Percentiles rank a stretch among this genome's conserved stretches.
Evolutionary conservation across 1,140 invertebrate genomes (phyloP).

Genomic region (Spodoptera litura): DNA sequence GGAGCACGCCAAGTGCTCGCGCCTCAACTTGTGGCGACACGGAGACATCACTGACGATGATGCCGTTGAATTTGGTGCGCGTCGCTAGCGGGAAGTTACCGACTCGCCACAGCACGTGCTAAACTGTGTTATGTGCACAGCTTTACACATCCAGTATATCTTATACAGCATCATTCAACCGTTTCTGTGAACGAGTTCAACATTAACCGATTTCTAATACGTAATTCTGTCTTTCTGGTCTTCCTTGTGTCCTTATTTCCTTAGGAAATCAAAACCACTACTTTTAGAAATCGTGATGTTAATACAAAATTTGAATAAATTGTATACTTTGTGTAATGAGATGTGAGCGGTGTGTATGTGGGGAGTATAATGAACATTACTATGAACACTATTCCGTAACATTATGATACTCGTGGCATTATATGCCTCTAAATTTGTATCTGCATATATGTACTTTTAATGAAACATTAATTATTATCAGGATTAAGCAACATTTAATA

Average conservation of each 20-base stretch:
- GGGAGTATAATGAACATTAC: slow-evolving; percentile 1
- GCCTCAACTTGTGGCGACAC: slow-evolving; percentile 97
- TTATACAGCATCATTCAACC: slow-evolving; percentile 67
- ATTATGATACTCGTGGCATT: slow-evolving; percentile 44
- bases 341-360: not conserved
- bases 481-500: slow-evolving; percentile 33
- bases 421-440: slow-evolving; percentile 41
- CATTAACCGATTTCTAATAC: slow-evolving; percentile 33
- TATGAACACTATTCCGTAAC: slow-evolving; percentile 30
- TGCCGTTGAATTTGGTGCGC: slow-evolving; percentile 93
- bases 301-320: slow-evolving; percentile 18
- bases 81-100: slow-evolving; percentile 75
- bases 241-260: slow-evolving; percentile 24
- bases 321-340: slow-evolving; percentile 3
- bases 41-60: slow-evolving; percentile 98
- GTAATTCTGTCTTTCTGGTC: slow-evolving; percentile 13
- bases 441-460: slow-evolving; percentile 34
- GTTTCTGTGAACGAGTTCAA: slow-evolving; percentile 61
- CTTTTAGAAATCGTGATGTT: slow-evolving; percentile 37
- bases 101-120: slow-evolving; percentile 68
- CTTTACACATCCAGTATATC: slow-evolving; percentile 62
- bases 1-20: slow-evolving; percentile 93
- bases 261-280: slow-evolving; percentile 25
- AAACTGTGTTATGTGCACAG: slow-evolving; percentile 67
- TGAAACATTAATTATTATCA: slow-evolving; percentile 35